Base-by-base conservation (phyloP, 1,140 invertebrate species). In the Apis cerana region DNA sequence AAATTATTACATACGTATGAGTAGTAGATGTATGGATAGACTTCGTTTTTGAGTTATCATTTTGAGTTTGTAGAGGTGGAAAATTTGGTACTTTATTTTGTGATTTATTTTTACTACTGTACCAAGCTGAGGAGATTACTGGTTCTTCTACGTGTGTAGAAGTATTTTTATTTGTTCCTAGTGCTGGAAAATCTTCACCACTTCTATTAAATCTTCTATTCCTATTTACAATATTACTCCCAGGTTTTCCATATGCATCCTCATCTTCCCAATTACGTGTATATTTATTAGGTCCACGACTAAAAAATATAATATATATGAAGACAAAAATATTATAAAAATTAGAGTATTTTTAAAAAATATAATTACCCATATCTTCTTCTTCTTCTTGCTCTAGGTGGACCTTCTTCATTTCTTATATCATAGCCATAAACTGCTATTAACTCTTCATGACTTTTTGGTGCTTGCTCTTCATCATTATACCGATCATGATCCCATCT, bases 401-500 rank as follows among this genome's bases (percentile, higher is more conserved):
- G 97, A 0, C 97, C 97, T 91, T 99, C 98, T 93, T 98, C 97
- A 88, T 97, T 97, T 71, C 98, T 94, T 75, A 99, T 99, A 91
- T 99, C 98, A 94, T 99, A 99, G 8, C 98, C 98, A 93, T 99
- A 99, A 61, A 97, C 95, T 3, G 97, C 95, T 68, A 99, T 96
- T 11, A 99, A 91, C 94, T 99, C 98, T 54, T 98, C 96, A 13
- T 96, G 95, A 43, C 96, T 96, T 93, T 99, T 99, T 7, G 98
- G 98, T 70, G 96, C 96, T 94, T 99, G 97, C 74, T 96, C 95
- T 23, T 95, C 94, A 83, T 98, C 97, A 90, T 97, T 97, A 91
- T 97, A 99, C 77, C 97, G 95, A 94, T 99, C 99, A 93, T 99
- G 99, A 19, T 96, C 94, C 99, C 99, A 99, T 85, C 96, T 96